phyloP scores from a whole-genome alignment of 2,888 invertebrate species.

The Hyalella azteca region DNA sequence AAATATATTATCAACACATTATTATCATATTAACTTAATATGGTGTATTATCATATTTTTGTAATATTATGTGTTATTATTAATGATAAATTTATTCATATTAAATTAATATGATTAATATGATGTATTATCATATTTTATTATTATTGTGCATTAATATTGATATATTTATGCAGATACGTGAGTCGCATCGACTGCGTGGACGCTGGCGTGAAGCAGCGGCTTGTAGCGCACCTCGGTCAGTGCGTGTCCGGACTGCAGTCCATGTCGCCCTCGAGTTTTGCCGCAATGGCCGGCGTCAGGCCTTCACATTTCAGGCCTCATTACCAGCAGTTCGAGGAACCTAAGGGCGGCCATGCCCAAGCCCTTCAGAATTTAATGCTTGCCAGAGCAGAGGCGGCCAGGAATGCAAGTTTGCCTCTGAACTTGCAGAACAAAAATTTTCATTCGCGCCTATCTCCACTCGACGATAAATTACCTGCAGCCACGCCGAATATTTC shows the following conservation, averaged over 20 bases:
- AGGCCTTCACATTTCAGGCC: constrained; percentile 4
- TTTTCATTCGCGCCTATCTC: background rate
- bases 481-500: background rate
- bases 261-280: constrained; percentile 56
- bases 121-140: no score
- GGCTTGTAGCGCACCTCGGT: constrained; percentile 70
- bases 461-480: background rate
- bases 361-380: background rate
- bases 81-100: no score
- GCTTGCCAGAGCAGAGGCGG: background rate
- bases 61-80: no score
- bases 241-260: constrained; percentile 69
- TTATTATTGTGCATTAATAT: no score
- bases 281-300: constrained; percentile 58
- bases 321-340: background rate
- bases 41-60: no score
- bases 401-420: background rate
- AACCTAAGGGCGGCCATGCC: background rate
- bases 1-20: no score
- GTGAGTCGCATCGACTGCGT: constrained; percentile 57
- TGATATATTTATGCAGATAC: constrained; percentile 46
- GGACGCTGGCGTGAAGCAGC: constrained; percentile 69
- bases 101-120: no score
- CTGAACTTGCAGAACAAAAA: background rate
- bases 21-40: no score